A percentile compares a stretch with the other conserved stretches of the same genome.
Conservation (phyloP, 2,888 invertebrate species). For the Noctua janthina region DNA sequence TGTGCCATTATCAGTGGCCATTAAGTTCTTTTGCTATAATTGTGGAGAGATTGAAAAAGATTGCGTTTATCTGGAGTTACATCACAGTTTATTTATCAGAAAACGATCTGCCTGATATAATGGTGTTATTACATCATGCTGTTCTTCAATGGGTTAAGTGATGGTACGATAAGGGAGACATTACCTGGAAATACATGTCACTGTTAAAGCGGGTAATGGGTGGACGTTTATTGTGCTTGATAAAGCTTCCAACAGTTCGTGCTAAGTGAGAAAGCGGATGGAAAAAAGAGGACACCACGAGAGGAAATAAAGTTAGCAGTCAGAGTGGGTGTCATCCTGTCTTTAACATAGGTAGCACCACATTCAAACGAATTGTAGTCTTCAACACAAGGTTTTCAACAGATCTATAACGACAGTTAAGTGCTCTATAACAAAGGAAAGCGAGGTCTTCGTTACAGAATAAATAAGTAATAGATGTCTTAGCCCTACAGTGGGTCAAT, state of each 20-base stretch:
- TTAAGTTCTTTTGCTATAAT: conserved; percentile 31
- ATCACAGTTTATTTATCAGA: conserved; percentile 40
- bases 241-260: not conserved
- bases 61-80: conserved; percentile 30
- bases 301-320: not conserved
- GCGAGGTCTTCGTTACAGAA: not conserved
- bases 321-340: not conserved
- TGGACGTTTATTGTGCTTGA: not conserved
- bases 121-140: conserved; percentile 1
- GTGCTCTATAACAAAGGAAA: conserved; percentile 5
- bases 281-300: not conserved
- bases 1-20: conserved; percentile 20
- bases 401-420: not conserved
- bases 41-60: conserved; percentile 15
- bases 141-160: conserved; percentile 25
- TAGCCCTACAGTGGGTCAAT: conserved; percentile 25
- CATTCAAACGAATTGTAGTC: not conserved
- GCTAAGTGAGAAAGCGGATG: not conserved
- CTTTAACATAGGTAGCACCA: not conserved
- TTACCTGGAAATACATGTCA: conserved; percentile 1
- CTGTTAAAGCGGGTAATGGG: not conserved
- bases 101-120: conserved; percentile 9
- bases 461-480: conserved; percentile 24
- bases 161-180: conserved; percentile 11
- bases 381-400: not conserved